Conservation (phyloP, 2,888 invertebrate species). For the Helicoverpa assulta region DNA sequence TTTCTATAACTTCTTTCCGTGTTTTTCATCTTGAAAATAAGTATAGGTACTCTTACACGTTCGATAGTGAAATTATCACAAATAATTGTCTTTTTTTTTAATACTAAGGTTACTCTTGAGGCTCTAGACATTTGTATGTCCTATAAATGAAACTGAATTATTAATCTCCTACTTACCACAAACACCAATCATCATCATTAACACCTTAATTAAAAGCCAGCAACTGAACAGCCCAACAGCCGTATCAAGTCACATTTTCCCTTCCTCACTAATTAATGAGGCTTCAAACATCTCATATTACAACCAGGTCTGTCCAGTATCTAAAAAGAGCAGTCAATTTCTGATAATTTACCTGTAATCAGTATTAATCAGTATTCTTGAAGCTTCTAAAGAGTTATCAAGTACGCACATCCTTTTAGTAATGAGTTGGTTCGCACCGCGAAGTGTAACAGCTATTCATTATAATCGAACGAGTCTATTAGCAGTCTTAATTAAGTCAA, state of each 20-base stretch:
- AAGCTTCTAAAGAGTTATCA: conserved; percentile 56
- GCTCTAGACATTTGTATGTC: no score
- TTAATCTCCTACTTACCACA: no score
- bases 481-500: conserved; percentile 52
- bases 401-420: conserved; percentile 52
- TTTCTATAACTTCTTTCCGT: no score
- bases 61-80: no score
- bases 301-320: conserved; percentile 26
- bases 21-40: no score
- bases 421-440: conserved; percentile 58
- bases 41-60: no score
- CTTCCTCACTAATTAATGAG: conserved; percentile 18
- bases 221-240: not conserved
- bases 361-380: conserved; percentile 44
- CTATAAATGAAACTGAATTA: no score
- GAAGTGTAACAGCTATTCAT: conserved; percentile 38
- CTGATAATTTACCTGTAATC: conserved; percentile 50
- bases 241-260: not conserved
- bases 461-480: conserved; percentile 51
- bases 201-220: not conserved
- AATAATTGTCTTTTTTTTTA: no score
- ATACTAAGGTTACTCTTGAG: no score
- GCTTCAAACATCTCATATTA: conserved; percentile 38
- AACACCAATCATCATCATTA: no score
- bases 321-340: conserved; percentile 36